phyloP scores from a whole-genome alignment of 2,113 vertebrate genomes.

The Mirounga angustirostris region DNA sequence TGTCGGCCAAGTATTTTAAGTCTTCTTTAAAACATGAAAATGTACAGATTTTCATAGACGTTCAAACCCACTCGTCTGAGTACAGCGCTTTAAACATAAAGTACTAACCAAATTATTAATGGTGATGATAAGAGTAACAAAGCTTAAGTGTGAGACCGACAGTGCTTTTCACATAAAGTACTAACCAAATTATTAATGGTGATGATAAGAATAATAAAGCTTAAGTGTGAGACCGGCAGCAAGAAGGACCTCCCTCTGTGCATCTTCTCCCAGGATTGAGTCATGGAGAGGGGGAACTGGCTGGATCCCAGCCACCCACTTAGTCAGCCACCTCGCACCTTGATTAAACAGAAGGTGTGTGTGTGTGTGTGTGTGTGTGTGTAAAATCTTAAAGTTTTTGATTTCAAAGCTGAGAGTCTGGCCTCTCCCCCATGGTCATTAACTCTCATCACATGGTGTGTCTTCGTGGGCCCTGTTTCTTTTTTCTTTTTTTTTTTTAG shows the following conservation, averaged over 20 bases:
- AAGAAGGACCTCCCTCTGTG: not conserved
- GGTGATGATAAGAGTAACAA: rapidly evolving
- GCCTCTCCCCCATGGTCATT: not conserved
- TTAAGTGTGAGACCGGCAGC: no score
- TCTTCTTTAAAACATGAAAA: not conserved
- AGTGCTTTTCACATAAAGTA: not conserved
- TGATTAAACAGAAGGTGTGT: not conserved
- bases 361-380: no score
- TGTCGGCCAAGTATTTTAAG: not conserved
- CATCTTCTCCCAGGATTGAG: not conserved
- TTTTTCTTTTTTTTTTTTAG: no score
- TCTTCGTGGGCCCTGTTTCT: rapidly evolving
- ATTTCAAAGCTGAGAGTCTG: not conserved
- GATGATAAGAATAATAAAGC: rapidly evolving
- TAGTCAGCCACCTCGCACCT: no score
- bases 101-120: not conserved
- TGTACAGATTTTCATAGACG: not conserved
- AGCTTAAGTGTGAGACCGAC: not conserved
- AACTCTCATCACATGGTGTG: rapidly evolving
- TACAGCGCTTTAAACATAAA: not conserved
- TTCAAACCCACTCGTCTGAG: not conserved
- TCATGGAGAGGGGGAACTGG: not conserved
- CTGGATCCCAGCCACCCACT: not conserved
- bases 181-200: not conserved
- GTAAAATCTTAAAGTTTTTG: not conserved